These are phyloP conservation scores for Deilephila porcellus DNA, from an alignment of 2,888 invertebrate genomes.

Conservation along the genomic window DNA sequence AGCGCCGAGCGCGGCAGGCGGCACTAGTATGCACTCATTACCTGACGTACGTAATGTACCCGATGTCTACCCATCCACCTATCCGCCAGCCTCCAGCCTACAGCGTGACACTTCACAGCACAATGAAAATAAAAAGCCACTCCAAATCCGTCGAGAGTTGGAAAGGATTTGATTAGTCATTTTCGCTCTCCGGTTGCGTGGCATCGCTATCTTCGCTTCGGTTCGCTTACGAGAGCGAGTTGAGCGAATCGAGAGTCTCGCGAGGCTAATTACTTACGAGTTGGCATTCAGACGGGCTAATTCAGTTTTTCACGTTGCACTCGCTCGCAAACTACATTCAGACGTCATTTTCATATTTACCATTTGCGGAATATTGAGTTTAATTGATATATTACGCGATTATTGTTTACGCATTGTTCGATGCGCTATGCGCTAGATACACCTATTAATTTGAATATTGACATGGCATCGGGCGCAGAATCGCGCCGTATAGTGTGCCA, in stretches of 20 bases:
- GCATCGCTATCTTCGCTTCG: constrained; percentile 79
- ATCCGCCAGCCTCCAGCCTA: constrained; percentile 31
- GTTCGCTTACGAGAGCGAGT: constrained; percentile 78
- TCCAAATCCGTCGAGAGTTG: constrained; percentile 75
- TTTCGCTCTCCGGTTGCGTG: constrained; percentile 75
- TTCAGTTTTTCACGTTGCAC: constrained; percentile 78
- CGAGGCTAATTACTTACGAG: constrained; percentile 84
- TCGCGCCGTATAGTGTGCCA: not conserved
- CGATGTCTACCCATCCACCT: constrained; percentile 24
- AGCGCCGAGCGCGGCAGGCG: not conserved
- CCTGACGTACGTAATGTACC: constrained; percentile 17
- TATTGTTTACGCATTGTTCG: constrained; percentile 37
- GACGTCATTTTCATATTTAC: constrained; percentile 47
- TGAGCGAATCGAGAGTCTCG: constrained; percentile 79
- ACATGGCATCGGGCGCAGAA: not conserved
- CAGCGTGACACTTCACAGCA: constrained; percentile 77
- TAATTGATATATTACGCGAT: constrained; percentile 36
- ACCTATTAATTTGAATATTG: constrained; percentile 4
- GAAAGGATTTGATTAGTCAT: constrained; percentile 84
- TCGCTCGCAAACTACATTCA: constrained; percentile 65
- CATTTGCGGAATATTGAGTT: constrained; percentile 16
- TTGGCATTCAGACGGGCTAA: constrained; percentile 80
- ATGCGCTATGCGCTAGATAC: not conserved
- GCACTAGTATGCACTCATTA: constrained; percentile 12
- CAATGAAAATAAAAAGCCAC: constrained; percentile 81